phyloP scores from a whole-genome alignment of 2,113 vertebrate species.

The Halichoerus grypus region DNA sequence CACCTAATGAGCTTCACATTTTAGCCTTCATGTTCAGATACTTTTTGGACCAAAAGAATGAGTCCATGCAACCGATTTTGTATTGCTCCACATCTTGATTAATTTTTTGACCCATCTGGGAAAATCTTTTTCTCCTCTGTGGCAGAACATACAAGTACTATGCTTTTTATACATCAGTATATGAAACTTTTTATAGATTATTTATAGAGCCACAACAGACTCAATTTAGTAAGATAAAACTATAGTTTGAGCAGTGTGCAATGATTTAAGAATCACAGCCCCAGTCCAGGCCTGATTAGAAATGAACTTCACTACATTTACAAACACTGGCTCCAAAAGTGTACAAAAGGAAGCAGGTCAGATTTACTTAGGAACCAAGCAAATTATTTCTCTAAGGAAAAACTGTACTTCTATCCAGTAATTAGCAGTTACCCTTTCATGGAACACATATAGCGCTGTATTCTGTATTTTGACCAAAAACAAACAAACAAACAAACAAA shows the following conservation, averaged over 20 bases:
- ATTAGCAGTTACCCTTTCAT: slow-evolving; percentile 53
- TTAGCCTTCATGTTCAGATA: neutral
- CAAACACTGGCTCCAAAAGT: slow-evolving; percentile 58
- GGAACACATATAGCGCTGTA: slow-evolving; percentile 57
- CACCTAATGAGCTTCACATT: neutral
- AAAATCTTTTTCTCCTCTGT: neutral
- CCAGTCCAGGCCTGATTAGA: slow-evolving; percentile 38
- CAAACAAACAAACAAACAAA: neutral
- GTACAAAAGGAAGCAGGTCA: slow-evolving; percentile 64
- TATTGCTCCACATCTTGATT: neutral
- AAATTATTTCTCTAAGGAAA: slow-evolving; percentile 72
- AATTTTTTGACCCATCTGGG: neutral
- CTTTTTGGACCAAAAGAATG: neutral
- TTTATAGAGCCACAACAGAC: slow-evolving; percentile 29
- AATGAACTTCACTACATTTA: slow-evolving; percentile 59
- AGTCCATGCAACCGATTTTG: slow-evolving; percentile 8
- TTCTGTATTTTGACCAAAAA: slow-evolving; percentile 34
- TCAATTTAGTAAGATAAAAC: slow-evolving; percentile 69
- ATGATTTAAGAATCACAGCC: neutral
- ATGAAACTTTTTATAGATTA: neutral
- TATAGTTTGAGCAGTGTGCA: slow-evolving; percentile 57
- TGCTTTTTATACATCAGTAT: neutral
- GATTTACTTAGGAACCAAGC: slow-evolving; percentile 74
- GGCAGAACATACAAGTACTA: neutral
- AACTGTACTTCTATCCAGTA: slow-evolving; percentile 60